These are phyloP conservation scores for Pseudolaguvia tuberculata DNA, from an alignment of 2,113 vertebrate genomes.

Conservation along the genomic window DNA sequence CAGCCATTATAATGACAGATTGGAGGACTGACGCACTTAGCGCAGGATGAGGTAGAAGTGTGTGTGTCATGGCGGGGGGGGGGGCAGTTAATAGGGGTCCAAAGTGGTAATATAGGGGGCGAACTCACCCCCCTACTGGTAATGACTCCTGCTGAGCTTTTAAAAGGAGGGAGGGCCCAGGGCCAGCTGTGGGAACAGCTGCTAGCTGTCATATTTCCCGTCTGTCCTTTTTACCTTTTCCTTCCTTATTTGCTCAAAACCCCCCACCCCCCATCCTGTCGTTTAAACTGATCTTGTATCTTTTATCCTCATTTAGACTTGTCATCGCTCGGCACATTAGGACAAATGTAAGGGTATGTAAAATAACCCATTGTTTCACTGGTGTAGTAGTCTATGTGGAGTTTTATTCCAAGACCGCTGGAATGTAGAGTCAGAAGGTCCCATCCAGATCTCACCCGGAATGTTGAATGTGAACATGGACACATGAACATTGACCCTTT, in stretches of 20 bases:
- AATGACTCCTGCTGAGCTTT: conserved; percentile 55
- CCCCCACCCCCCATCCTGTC: conserved; percentile 3
- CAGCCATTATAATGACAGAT: conserved; percentile 49
- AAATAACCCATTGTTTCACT: neutral
- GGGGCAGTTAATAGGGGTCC: conserved; percentile 56
- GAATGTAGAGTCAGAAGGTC: neutral
- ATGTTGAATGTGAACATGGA: neutral
- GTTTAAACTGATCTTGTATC: conserved; percentile 16
- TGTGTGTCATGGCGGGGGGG: conserved; percentile 54
- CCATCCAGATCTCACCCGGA: neutral
- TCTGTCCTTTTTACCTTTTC: conserved; percentile 5
- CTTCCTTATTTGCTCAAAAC: neutral
- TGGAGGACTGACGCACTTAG: conserved; percentile 22
- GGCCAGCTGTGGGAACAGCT: conserved; percentile 56
- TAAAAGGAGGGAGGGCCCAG: conserved; percentile 40
- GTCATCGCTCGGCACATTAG: neutral
- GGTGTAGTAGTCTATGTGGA: neutral
- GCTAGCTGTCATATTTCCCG: conserved; percentile 49
- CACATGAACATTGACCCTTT: neutral
- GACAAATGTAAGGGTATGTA: neutral
- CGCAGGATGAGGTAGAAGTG: conserved; percentile 33
- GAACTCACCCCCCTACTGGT: conserved; percentile 44
- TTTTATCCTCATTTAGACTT: conserved; percentile 36
- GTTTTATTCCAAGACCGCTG: neutral
- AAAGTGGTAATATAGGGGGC: conserved; percentile 55